phyloP scores from a whole-genome alignment of 2,113 vertebrate species.

The Macheiramphus alcinus region DNA sequence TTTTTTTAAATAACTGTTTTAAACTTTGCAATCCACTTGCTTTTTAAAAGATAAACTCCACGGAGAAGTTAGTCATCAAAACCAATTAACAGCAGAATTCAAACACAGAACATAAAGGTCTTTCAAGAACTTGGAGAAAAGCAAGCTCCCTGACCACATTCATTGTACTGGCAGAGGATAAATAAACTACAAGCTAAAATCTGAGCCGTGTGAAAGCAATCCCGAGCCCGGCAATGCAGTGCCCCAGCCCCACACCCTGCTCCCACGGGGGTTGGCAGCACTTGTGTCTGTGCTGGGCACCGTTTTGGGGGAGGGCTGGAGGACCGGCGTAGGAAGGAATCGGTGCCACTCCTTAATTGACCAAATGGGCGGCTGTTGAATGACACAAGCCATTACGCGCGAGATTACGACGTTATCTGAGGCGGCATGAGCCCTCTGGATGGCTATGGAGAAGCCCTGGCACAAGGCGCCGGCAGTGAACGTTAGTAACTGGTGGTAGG shows the following conservation, averaged over 20 bases:
- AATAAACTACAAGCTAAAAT: not conserved
- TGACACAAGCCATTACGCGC: not conserved
- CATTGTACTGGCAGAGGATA: not conserved
- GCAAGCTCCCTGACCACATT: conserved; percentile 22
- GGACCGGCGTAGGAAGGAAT: not conserved
- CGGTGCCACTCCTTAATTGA: not conserved
- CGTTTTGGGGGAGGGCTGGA: not conserved
- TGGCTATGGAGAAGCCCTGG: not conserved
- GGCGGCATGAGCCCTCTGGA: not conserved
- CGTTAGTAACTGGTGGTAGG: not conserved
- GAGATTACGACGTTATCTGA: not conserved
- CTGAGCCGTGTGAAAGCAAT: conserved; percentile 18
- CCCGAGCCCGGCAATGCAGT: not conserved
- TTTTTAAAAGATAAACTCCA: conserved; percentile 20
- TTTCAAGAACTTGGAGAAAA: conserved; percentile 32
- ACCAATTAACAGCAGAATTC: conserved; percentile 35
- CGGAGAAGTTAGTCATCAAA: conserved; percentile 35
- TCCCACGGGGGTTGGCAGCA: not conserved
- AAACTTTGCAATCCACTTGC: conserved; percentile 12
- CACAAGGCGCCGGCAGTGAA: not conserved
- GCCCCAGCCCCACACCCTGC: not conserved
- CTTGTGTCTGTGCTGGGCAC: not conserved
- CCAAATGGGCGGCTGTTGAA: not conserved
- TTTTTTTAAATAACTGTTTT: not conserved
- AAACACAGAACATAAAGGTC: conserved; percentile 48